A percentile compares a stretch with the other conserved stretches of the same genome.
phyloP scores from a whole-genome alignment of 2,113 vertebrate species.

The Brachypteracias leptosomus region DNA sequence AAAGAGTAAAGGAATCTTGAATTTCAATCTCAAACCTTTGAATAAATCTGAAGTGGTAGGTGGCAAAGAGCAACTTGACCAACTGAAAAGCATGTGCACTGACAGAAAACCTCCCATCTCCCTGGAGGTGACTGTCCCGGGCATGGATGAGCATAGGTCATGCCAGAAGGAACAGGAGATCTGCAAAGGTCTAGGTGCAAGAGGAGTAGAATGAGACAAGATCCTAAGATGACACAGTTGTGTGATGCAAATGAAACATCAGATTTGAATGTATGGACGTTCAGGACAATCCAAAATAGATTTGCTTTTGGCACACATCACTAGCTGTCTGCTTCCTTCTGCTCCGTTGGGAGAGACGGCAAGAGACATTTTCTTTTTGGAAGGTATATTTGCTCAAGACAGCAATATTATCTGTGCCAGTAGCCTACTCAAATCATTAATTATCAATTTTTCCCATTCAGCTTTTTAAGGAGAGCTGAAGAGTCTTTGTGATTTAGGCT shows the following conservation, averaged over 20 bases:
- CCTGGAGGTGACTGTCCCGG: background rate
- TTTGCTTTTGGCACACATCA: background rate
- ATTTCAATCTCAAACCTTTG: background rate
- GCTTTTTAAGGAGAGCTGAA: background rate
- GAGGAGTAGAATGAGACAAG: background rate
- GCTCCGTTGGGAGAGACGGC: background rate
- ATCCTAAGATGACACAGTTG: background rate
- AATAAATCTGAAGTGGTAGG: background rate
- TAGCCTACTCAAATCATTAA: background rate
- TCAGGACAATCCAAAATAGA: background rate
- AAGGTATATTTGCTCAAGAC: background rate
- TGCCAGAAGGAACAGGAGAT: background rate
- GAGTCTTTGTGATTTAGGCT: background rate
- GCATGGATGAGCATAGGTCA: accelerated
- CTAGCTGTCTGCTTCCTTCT: background rate
- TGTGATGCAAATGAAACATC: background rate
- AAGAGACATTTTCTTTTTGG: background rate
- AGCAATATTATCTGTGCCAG: background rate
- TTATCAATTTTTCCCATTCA: background rate
- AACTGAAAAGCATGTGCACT: background rate
- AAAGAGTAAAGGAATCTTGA: background rate
- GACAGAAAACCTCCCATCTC: background rate
- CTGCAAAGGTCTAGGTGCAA: background rate
- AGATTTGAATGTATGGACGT: background rate
- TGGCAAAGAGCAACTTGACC: background rate